Conservation (phyloP, 1,140 invertebrate genomes). For the Scylla paramamosain region DNA sequence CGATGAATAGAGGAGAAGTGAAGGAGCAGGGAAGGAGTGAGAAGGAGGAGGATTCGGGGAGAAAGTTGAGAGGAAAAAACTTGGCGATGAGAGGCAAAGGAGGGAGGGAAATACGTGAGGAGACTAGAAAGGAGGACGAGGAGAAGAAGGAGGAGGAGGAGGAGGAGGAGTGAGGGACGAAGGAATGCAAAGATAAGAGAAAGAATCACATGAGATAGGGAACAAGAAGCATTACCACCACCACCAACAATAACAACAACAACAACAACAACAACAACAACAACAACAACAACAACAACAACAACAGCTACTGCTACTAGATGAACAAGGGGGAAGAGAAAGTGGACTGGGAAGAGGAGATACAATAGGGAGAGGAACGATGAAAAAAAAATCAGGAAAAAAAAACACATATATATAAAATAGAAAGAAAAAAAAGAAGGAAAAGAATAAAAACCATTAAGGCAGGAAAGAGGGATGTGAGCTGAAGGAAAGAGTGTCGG, state of each 20-base stretch:
- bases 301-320: too few relatives aligned
- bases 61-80: constrained; percentile 14
- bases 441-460: neutral
- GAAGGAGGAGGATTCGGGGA: neutral
- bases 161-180: neutral
- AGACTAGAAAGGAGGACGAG: neutral
- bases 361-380: neutral
- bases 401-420: too few relatives aligned
- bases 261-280: neutral
- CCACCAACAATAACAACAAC: neutral
- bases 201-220: neutral
- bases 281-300: neutral
- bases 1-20: neutral
- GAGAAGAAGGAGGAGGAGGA: neutral
- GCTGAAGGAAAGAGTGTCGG: neutral
- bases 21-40: neutral
- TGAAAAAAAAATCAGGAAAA: neutral
- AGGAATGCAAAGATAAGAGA: neutral
- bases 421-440: too few relatives aligned
- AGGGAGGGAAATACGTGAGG: constrained; percentile 11
- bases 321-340: neutral
- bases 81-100: constrained; percentile 11
- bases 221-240: neutral
- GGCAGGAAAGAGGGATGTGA: neutral
- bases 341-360: neutral